Percentiles rank a stretch among this genome's conserved stretches.
Evolutionary conservation across 35 echinoderm and acorn worm species (phyloP).

Genomic region (Amphiura filiformis): DNA sequence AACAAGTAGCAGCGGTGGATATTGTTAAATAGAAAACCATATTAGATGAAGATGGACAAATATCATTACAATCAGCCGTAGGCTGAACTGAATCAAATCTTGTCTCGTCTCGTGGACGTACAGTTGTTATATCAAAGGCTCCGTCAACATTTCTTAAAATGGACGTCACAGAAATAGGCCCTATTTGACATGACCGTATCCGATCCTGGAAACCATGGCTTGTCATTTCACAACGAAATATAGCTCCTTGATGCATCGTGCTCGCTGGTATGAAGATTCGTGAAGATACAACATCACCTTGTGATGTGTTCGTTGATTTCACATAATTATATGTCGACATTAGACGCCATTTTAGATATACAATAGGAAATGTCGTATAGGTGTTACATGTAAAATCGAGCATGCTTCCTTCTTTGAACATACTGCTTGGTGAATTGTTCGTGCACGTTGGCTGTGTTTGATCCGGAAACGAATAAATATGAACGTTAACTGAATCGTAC

Average conservation of each 20-base stretch:
- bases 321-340: background rate
- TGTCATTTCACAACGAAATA: background rate
- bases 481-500: background rate
- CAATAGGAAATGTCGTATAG: background rate
- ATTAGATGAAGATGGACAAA: background rate
- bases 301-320: background rate
- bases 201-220: background rate
- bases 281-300: background rate
- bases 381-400: background rate
- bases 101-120: background rate
- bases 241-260: background rate
- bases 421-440: background rate
- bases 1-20: background rate
- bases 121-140: background rate
- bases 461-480: background rate
- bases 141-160: background rate
- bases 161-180: background rate
- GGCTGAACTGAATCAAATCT: background rate
- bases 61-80: background rate
- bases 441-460: background rate
- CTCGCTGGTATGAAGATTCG: background rate
- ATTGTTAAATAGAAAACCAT: background rate
- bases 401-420: background rate
- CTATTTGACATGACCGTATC: background rate
- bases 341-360: background rate